phyloP scores from a whole-genome alignment of 2,888 invertebrate species.

The Podabrus alpinus region DNA sequence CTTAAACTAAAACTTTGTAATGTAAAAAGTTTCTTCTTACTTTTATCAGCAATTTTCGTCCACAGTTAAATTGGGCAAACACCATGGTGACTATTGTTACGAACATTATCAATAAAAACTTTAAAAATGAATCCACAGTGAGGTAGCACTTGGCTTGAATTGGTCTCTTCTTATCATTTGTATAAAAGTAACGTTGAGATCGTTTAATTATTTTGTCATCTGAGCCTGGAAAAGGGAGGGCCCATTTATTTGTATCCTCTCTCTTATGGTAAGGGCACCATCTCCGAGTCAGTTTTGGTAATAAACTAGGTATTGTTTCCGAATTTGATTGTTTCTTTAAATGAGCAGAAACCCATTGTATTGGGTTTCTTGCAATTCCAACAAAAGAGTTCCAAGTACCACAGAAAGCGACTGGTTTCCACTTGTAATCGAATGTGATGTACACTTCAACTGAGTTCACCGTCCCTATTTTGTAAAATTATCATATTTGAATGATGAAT shows the following conservation, averaged over 20 bases:
- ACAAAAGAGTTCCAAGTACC: conserved; percentile 93
- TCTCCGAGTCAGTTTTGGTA: background rate
- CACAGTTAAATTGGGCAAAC: conserved; percentile 63
- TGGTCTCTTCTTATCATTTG: conserved; percentile 70
- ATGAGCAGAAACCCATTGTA: conserved; percentile 58
- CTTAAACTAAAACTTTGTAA: conserved; percentile 2
- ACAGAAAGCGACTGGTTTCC: conserved; percentile 66
- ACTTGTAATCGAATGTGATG: conserved; percentile 50
- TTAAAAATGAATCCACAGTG: conserved; percentile 56
- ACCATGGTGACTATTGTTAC: conserved; percentile 65
- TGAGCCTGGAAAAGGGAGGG: conserved; percentile 75
- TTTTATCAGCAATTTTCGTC: conserved; percentile 68
- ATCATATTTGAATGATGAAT: background rate
- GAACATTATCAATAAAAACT: conserved; percentile 58
- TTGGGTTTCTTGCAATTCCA: conserved; percentile 68
- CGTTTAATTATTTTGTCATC: conserved; percentile 83
- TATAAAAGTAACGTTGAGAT: conserved; percentile 76
- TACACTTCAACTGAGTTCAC: conserved; percentile 80
- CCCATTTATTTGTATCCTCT: background rate
- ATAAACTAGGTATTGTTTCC: conserved; percentile 63
- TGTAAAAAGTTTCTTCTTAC: conserved; percentile 48
- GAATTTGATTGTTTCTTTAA: conserved; percentile 64
- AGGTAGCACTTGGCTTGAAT: conserved; percentile 77
- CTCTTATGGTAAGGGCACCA: background rate
- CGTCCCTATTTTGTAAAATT: conserved; percentile 57